These are phyloP conservation scores for Chrysomela aeneicollis DNA, from an alignment of 2,888 invertebrate genomes.

Conservation along the genomic window DNA sequence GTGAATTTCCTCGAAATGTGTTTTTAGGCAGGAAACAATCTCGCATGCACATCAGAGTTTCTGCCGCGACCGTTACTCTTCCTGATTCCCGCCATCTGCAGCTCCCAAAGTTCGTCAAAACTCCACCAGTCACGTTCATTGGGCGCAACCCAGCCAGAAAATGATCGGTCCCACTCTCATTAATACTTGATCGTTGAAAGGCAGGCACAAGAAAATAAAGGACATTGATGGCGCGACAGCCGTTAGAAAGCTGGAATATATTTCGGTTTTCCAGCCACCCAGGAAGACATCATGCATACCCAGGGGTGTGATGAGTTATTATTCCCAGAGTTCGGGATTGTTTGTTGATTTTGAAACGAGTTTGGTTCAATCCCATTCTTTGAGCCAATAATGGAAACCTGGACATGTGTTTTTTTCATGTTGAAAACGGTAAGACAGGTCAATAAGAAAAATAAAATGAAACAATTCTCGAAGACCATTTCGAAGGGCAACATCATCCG, in stretches of 20 bases:
- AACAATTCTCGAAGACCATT: no score
- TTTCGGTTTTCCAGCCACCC: slow-evolving; percentile 1
- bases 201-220: slow-evolving; percentile 20
- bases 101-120: slow-evolving; percentile 13
- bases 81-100: neutral
- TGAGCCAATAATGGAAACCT: no score
- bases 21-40: neutral
- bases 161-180: slow-evolving; percentile 17
- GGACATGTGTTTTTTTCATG: no score
- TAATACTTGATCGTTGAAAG: slow-evolving; percentile 21
- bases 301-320: neutral
- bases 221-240: slow-evolving; percentile 1
- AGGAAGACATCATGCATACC: neutral
- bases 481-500: no score
- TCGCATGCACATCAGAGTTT: neutral
- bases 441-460: no score
- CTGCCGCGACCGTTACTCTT: slow-evolving; percentile 10
- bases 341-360: slow-evolving; percentile 2
- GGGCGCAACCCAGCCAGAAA: slow-evolving; percentile 13
- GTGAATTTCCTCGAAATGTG: no score
- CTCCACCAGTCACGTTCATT: slow-evolving; percentile 18
- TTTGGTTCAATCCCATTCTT: no score
- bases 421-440: no score
- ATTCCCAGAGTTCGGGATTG: neutral
- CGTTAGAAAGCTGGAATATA: slow-evolving; percentile 10